Conservation (phyloP, 1,140 invertebrate species). For the Tachypleus tridentatus region DNA sequence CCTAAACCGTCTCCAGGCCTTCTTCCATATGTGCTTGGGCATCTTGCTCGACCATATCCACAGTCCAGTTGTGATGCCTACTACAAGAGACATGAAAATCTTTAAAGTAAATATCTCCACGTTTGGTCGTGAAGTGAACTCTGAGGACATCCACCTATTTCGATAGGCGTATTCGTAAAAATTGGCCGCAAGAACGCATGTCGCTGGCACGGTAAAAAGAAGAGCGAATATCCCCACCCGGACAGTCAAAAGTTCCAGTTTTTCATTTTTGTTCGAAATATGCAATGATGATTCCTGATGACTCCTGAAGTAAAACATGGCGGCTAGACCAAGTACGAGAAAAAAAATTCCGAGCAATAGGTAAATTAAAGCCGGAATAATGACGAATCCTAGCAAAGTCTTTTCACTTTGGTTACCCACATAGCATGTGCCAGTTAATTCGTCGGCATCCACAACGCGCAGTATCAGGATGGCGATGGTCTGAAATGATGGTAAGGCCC, state of each 20-base stretch:
- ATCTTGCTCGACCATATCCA: conserved; percentile 47
- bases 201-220: conserved; percentile 41
- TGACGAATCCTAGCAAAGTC: conserved; percentile 61
- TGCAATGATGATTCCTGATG: conserved; percentile 5
- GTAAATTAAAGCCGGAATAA: conserved; percentile 63
- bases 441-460: conserved; percentile 64
- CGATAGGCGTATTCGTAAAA: conserved; percentile 51
- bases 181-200: conserved; percentile 45
- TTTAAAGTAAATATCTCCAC: conserved; percentile 49
- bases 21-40: conserved; percentile 12
- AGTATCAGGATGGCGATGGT: conserved; percentile 66
- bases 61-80: conserved; percentile 44
- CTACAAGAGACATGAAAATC: conserved; percentile 43
- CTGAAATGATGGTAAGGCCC: conserved; percentile 72
- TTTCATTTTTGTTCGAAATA: conserved; percentile 30
- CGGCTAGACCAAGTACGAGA: conserved; percentile 29
- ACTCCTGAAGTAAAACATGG: conserved; percentile 24
- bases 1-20: no score
- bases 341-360: conserved; percentile 31
- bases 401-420: conserved; percentile 69
- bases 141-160: conserved; percentile 37
- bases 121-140: conserved; percentile 29
- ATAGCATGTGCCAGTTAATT: conserved; percentile 37
- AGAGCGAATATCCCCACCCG: conserved; percentile 43
- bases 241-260: conserved; percentile 38